Base-by-base conservation (phyloP, 2,888 invertebrate genomes). In the Orthosia incerta region DNA sequence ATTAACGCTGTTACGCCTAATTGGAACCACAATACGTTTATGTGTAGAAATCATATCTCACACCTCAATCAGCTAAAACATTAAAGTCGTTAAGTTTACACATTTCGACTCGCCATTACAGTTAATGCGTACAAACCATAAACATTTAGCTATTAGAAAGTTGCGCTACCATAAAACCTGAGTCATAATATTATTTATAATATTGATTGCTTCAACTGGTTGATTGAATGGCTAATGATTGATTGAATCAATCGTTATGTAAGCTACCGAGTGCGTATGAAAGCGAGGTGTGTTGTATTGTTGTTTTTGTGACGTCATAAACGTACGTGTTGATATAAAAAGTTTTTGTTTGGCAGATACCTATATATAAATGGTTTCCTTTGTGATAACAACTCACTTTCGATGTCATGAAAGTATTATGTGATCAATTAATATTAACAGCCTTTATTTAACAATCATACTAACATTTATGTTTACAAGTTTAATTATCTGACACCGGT, bases 81-180 rank as follows among this genome's bases (percentile, higher is more conserved):
- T 39, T 26, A 64, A 23, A n/a, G 2, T 18, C 26, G 48, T 71
- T 39, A 51, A 13, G 1, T 53, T 79, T 12, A 23, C 20, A 64
- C 74, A 26, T 62, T 75, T 68, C 11, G 11, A 51, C 12, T 55
- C 45, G 45, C 56, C 7, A 55, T 46, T 69, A 65, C 45, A 45
- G 45, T 20, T 4, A 23, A 65, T 45, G 66, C 66, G 46, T 63
- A 62, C 20, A 63, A 70, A 66, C 70, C 51, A 76, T 81, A 70
- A 65, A 67, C 69, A 51, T 68, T 82, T 20, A 62, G 64, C 63
- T 66, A 80, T 83, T 84, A 87, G 86, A 87, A 84, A 88, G 85
- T 82, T 73, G 50, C 55, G 39, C 51, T 65, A 26, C 55, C 26
- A 69, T 80, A 77, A 82, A 85, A 84, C 74, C 45, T 59, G 66